Base-by-base conservation (phyloP, 2,797 vertebrate genomes). In the Gallirallus australis region DNA sequence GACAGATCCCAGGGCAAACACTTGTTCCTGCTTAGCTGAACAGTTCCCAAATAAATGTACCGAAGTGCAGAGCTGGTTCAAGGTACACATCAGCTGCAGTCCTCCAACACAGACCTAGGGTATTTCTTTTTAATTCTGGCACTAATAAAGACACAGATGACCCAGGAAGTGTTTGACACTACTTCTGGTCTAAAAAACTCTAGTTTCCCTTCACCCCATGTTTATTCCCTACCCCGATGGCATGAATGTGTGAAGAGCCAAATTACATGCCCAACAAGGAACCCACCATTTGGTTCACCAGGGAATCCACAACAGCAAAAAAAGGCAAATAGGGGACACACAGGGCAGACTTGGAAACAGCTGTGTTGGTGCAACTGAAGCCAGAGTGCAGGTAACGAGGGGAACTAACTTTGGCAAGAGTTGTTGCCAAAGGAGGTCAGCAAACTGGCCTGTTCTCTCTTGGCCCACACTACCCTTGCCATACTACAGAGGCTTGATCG, bases 401-500 rank as follows among this genome's bases (percentile, higher is more conserved):
- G n/a, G 18, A 64, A 82, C 15, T 14, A 40, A 54, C 19, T 4
- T n/a, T 23, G 15, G 23, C 6, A 60, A 33, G 16, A 24, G 16
- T 0, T 57, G 24, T 6, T 72, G 50, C 72, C 60, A 25, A 40
- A 92, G 54, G 54, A 14, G 4, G 0, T 31, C 63, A 16, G 15
- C 56, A 13, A 39, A 24, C 3, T 2, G 24, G 37, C 14, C 35
- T 10, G 1, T 64, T 68, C 39, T 11, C 12, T 71, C 50, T 21
- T 6, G 27, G 40, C 53, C 52, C 42, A 37, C 1, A 0, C 15
- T 10, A 9, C 14, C 19, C 35, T 31, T 65, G n/a, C 31, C 10
- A 0, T 1, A 6, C 11, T 21, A n/a, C 4, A 50, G 21, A 31
- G 57, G 15, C 6, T 9, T 0, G 1, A 60, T 25, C 1, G 16